Evolutionary conservation across 2,888 invertebrate species (phyloP).

Genomic region (Lithophane leautieri): DNA sequence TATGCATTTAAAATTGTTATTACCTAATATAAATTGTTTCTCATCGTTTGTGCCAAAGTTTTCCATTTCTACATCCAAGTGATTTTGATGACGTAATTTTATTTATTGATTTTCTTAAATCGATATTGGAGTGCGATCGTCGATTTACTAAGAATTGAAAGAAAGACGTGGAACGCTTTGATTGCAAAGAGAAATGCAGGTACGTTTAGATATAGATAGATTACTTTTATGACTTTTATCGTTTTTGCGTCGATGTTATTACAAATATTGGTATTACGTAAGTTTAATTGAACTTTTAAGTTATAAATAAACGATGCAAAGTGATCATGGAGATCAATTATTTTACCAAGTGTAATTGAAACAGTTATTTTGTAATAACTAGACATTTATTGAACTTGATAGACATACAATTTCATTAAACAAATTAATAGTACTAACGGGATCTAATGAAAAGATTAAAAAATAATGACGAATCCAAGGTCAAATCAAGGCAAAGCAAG

Average conservation of each 20-base stretch:
- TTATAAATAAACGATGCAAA: slow-evolving; percentile 26
- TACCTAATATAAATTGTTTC: not conserved
- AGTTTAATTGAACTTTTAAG: slow-evolving; percentile 34
- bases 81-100: slow-evolving; percentile 20
- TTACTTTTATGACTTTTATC: slow-evolving; percentile 50
- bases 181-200: slow-evolving; percentile 44
- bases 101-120: slow-evolving; percentile 38
- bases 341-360: slow-evolving; percentile 24
- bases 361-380: slow-evolving; percentile 5
- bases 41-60: slow-evolving; percentile 28
- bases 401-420: slow-evolving; percentile 17
- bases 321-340: slow-evolving; percentile 39
- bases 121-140: slow-evolving; percentile 20
- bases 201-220: slow-evolving; percentile 42
- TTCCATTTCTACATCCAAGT: slow-evolving; percentile 3
- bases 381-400: slow-evolving; percentile 3
- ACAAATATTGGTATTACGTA: slow-evolving; percentile 42
- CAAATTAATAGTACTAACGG: not conserved
- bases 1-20: not conserved
- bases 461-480: too few relatives aligned
- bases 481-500: too few relatives aligned
- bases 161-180: slow-evolving; percentile 15
- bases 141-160: slow-evolving; percentile 15
- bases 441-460: not conserved
- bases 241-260: slow-evolving; percentile 34